Evolutionary conservation across 30 jellyfish, hydroid and myxozoan species (phyloP).

Genomic region (Calvadosia cruxmelitensis): DNA sequence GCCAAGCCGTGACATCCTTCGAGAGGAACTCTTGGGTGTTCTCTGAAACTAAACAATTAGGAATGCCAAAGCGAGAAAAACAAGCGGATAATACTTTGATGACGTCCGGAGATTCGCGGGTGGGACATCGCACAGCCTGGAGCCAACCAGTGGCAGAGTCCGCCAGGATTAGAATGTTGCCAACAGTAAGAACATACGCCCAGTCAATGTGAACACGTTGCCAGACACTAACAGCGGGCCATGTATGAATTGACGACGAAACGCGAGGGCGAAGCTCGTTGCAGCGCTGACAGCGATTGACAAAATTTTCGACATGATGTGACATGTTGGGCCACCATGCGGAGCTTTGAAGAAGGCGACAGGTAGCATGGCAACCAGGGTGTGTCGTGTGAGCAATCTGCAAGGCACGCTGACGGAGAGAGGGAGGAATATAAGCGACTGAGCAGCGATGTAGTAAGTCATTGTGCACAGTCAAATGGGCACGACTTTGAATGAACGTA

Average conservation of each 20-base stretch:
- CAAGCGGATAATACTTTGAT: neutral
- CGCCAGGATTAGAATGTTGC: neutral
- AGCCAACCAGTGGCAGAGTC: neutral
- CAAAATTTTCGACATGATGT: neutral
- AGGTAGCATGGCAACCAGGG: neutral
- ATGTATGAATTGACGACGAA: neutral
- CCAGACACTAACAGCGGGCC: neutral
- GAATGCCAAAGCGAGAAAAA: neutral
- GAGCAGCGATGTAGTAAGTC: neutral
- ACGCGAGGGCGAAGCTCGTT: no score
- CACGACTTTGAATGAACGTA: neutral
- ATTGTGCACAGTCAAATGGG: neutral
- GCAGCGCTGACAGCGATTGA: neutral
- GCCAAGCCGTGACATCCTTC: neutral
- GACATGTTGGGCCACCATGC: neutral
- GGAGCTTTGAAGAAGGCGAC: neutral
- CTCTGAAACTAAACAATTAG: neutral
- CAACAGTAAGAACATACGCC: neutral
- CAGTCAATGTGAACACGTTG: neutral
- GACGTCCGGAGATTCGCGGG: neutral
- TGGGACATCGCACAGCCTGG: neutral
- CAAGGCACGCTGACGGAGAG: neutral
- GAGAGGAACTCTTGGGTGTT: neutral
- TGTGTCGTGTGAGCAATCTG: neutral
- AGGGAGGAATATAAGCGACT: neutral